Percentiles rank a stretch among this genome's conserved stretches.
Evolutionary conservation across 1,140 invertebrate genomes (phyloP).

Genomic region (Delia radicum): DNA sequence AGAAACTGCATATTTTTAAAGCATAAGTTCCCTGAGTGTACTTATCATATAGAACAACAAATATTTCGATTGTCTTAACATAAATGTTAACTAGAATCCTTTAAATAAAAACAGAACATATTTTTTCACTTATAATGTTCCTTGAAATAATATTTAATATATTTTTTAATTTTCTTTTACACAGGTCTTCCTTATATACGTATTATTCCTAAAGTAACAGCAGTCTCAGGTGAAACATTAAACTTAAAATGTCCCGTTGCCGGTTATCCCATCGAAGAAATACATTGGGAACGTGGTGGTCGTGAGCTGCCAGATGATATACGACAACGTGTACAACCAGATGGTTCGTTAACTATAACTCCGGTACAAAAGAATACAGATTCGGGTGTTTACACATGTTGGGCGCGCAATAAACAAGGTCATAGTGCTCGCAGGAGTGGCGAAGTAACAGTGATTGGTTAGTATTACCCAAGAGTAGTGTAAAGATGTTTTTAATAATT

Average conservation of each 20-base stretch:
- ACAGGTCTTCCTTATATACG: conserved; percentile 81
- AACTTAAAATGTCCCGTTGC: conserved; percentile 82
- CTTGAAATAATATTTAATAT: too few species aligned
- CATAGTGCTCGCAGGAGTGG: conserved; percentile 71
- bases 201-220: conserved; percentile 80
- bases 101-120: too few species aligned
- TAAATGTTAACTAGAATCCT: too few species aligned
- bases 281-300: conserved; percentile 79
- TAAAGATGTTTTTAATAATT: conserved; percentile 4
- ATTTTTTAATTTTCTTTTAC: not conserved
- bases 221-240: conserved; percentile 77
- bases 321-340: conserved; percentile 72
- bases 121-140: too few species aligned
- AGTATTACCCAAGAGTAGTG: conserved; percentile 40
- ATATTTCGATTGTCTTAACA: too few species aligned
- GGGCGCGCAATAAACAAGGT: conserved; percentile 72
- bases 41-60: too few species aligned
- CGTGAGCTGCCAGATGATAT: conserved; percentile 77
- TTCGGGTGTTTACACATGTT: conserved; percentile 77
- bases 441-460: conserved; percentile 75
- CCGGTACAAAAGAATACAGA: conserved; percentile 75
- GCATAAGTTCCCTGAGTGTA: too few species aligned
- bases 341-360: conserved; percentile 72
- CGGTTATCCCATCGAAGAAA: conserved; percentile 78
- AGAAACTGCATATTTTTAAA: too few species aligned